Base-by-base conservation (phyloP, 1,140 invertebrate genomes). In the Euwallacea fornicatus region DNA sequence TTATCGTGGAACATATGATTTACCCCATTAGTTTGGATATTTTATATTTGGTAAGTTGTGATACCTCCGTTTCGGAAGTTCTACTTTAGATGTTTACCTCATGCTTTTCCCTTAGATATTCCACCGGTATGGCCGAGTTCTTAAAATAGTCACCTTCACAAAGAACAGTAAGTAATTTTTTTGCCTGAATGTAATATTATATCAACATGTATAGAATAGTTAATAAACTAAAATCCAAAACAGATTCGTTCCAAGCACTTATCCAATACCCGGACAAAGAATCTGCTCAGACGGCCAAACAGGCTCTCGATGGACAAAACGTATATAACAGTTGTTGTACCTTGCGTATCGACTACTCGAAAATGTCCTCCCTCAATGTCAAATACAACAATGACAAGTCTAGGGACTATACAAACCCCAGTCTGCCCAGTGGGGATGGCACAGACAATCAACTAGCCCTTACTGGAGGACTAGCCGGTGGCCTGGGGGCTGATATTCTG, bases 351-450 rank as follows among this genome's bases (percentile, higher is more conserved):
- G 98, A 99, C 84, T 99, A 97, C 86, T 98, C 95, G 75, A 99
- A 99, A 84, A 90, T 99, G 87, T 91, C 93, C 71, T 96, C 93
- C 71, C 86, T 99, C 72, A 99, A 99, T 84, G 97, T 99, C 44
- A 98, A 98, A 83, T 99, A 97, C 86, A 99, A 99, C 86, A 99
- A 99, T 84, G 98, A 99, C 86, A 99, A 99, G 84, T 97, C 94
- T 62, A 87, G 98, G 58, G 98, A 99, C 84, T 99, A 97, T 85
- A 99, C 97, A 73, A 99, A 99, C 83, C 97, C 97, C 33, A 93
- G 90, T 78, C 87, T 99, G 79, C 97, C 97, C 0, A 94, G 94
- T 55, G 97, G 98, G 21, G 97, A 99, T 85, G 56, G 69, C 33
- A 84, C 88, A 41, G 80, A 81, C 69, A 82, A 79, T 71, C 80